Conservation (phyloP, 2,113 vertebrate species). For the Anhinga rufa region DNA sequence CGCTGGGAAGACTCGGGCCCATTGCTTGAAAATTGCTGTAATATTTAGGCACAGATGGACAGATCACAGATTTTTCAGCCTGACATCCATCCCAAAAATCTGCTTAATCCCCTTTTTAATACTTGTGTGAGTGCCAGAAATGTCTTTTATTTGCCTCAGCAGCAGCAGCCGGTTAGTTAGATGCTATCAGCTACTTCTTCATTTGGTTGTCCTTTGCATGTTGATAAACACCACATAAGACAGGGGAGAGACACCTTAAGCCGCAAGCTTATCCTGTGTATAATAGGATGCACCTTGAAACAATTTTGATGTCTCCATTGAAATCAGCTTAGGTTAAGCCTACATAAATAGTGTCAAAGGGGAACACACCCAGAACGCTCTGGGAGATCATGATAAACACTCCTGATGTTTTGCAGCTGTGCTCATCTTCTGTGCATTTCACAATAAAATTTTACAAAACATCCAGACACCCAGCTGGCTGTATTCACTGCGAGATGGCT, state of each 20-base stretch:
- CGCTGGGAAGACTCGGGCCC: not conserved
- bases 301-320: constrained; percentile 67
- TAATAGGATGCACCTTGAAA: constrained; percentile 57
- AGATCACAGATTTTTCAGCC: not conserved
- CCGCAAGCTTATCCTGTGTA: not conserved
- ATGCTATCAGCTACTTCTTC: constrained; percentile 58
- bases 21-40: not conserved
- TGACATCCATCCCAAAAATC: constrained; percentile 19
- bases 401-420: constrained; percentile 81
- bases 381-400: constrained; percentile 69
- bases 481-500: constrained; percentile 70
- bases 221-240: constrained; percentile 38
- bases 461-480: constrained; percentile 81
- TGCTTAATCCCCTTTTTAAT: constrained; percentile 42
- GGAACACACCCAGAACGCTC: constrained; percentile 58
- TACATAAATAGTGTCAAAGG: constrained; percentile 65
- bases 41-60: not conserved
- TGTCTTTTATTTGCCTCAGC: not conserved
- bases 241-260: constrained; percentile 20
- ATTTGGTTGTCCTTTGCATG: constrained; percentile 25
- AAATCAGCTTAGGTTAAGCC: constrained; percentile 61
- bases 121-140: constrained; percentile 22
- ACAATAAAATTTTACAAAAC: constrained; percentile 87
- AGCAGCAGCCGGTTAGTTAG: constrained; percentile 18
- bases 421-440: constrained; percentile 82